Evolutionary conservation across 2,113 vertebrate species (phyloP).

Genomic region (Phalacrocorax pelagicus): DNA sequence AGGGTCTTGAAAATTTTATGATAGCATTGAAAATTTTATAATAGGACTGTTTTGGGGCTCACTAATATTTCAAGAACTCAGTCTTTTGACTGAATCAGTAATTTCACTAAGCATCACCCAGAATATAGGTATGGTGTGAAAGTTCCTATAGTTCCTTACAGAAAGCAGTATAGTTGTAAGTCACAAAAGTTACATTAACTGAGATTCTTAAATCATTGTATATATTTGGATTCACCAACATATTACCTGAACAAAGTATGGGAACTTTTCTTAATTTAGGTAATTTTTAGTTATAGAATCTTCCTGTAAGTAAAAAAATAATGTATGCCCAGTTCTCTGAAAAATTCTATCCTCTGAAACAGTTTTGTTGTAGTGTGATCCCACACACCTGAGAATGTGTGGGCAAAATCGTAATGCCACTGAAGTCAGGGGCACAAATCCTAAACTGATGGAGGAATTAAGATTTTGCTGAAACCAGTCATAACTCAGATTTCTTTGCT

Average conservation of each 20-base stretch:
- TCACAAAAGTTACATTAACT: background rate
- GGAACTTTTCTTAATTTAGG: background rate
- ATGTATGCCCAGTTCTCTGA: background rate
- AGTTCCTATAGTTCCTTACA: background rate
- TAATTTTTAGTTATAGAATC: background rate
- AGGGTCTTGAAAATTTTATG: background rate
- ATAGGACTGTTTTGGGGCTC: background rate
- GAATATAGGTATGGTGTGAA: background rate
- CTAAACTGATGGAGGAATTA: background rate
- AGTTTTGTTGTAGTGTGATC: background rate
- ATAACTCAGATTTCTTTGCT: background rate
- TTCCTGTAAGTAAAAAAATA: background rate
- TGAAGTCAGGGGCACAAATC: background rate
- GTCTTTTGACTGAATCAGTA: background rate
- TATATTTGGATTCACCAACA: background rate
- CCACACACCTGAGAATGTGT: background rate
- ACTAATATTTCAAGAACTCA: background rate
- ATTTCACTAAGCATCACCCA: background rate
- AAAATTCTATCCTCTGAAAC: background rate
- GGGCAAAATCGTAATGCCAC: background rate
- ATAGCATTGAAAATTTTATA: background rate
- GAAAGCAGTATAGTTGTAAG: background rate
- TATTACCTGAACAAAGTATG: background rate
- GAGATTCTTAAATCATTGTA: background rate
- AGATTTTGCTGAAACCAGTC: background rate